Base-by-base conservation (phyloP, 2,113 vertebrate genomes). In the Marcusenius ussheri region DNA sequence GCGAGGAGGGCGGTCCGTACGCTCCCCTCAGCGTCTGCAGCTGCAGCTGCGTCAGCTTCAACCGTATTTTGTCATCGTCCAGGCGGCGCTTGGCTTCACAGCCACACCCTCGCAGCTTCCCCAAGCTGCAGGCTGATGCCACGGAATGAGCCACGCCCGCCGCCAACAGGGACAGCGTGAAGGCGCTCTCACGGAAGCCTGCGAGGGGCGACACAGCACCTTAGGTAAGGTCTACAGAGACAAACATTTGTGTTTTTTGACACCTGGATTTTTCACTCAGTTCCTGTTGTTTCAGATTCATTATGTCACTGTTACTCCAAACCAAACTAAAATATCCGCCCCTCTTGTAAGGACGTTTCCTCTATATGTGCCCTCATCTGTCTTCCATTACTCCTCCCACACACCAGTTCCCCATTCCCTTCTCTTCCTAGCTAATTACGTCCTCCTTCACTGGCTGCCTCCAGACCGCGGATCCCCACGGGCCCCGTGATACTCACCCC, bases 181-280 rank as follows among this genome's bases (percentile, higher is more conserved):
- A 98, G 89, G 98, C 97, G 3, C 97, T 98, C 94, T 98, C 98
- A 0, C 97, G 96, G 92, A 97, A 98, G 92, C 98, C 98, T 98
- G 93, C 45, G 53, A 90, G 13, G 31, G 42, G 90, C 89, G 6
- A 80, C 35, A 80, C 66, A 9, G 4, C 15, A 42, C 31, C 74
- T 19, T 42, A 17, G 13, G 8, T 7, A 42, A 19, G 13, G 15
- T 80, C 35, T 80, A 42, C 13, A 77, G 15, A 42, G 74, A 17
- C 46, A 85, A 15, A 50, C 47, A 31, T 50, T 10, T 50, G 10
- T 27, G 24, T 24, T 49, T 3, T 50, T 49, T 13, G 42, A 49
- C 5, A 50, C 24, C 45, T 85, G 24, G 1, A 85, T 47, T 85
- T 24, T 49, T 50, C 24, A n/a, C 62, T 49, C 47, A 50, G 10